Base-by-base conservation (phyloP, 2,888 invertebrate genomes). In the Eupithecia inturbata region DNA sequence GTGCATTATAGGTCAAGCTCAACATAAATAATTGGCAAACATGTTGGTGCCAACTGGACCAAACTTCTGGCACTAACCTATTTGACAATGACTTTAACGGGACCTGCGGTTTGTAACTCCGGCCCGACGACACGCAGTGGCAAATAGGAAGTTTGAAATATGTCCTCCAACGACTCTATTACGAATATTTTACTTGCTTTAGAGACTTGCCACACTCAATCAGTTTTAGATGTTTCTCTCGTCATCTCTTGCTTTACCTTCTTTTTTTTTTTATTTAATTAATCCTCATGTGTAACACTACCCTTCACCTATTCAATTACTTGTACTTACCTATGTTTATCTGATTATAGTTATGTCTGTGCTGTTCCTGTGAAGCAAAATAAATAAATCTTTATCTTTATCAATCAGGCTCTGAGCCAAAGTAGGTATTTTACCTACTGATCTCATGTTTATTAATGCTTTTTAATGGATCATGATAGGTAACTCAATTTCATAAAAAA, bases 81-180 rank as follows among this genome's bases (percentile, higher is more conserved):
- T 77, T 75, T 74, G 72, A 73, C 75, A 75, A 70, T 71, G 72
- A 62, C 68, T 74, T 71, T 70, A 68, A 26, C 69, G 57, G 68
- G 57, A 36, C 67, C 62, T 70, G 68, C 64, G 74, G 72, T 72
- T 74, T 68, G 73, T 71, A 71, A 69, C 63, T 68, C 53, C 45
- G 69, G 67, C 45, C 63, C 41, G 66, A 26, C 68, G 57, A 66
- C 60, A 60, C 62, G 66, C 49, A 39, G 60, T 69, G 70, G 67
- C 72, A 70, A 75, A 75, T 75, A 72, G 49, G 72, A 70, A 70
- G 67, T 77, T 76, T 73, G 72, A 75, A 75, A 77, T 77, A 79
- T 74, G 68, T 36, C 36, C 9, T 14, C 22, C 26, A 26, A n/a
- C 31, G 22, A 31, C 62, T 62, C 62, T 31, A 62, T 28, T 62